Evolutionary conservation across 2,113 vertebrate species (phyloP), one percentile per base, ranked within the genome.

Genomic region (Thalassarche chlororhynchos): DNA sequence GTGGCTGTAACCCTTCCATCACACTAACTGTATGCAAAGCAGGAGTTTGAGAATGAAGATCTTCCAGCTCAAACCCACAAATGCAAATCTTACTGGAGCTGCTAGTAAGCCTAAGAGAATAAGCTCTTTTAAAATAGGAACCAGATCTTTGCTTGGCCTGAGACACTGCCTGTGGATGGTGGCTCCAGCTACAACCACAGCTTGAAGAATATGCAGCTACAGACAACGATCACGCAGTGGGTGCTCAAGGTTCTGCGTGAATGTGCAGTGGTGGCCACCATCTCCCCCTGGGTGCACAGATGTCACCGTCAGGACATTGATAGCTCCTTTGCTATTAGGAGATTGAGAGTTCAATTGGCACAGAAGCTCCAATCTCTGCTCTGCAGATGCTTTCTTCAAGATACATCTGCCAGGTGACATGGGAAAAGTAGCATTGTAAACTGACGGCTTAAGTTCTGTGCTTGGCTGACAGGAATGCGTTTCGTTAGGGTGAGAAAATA

Each of bases 201-300:
- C 18, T 4, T 44, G 51, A 31, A 44, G 82, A 16, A 36, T 5
- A 52, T 2, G 2, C 17, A 74, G 26, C 54, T 74, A 14, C 13
- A 34, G 65, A 14, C n/a, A 79, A 29, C 1, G 32, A 8, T 10
- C 46, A 2, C 1, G 23, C 13, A 8, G 5, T 3, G 51, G 51
- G 31, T 28, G 55, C 49, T 65, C 34, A 12, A 32, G 32, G 62
- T 3, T 72, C n/a, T 44, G 52, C 2, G 1, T 17, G 34, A 69
- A 68, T 1, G 2, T 20, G 38, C 25, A 10, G n/a, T 12, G 38
- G 80, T 51, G 34, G 62, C 32, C 3, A 14, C 29, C 51, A 44
- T 16, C 82, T 75, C 65, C 55, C 34, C 49, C 32, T 51, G 76
- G 8, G 34, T 7, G 38, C 46, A 44, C 66, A 28, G 52, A 14